A percentile compares a stretch with the other conserved stretches of the same genome.
These are phyloP conservation scores for Chymomyza caudatula DNA, from an alignment of 2,888 invertebrate species.

Conservation along the genomic window DNA sequence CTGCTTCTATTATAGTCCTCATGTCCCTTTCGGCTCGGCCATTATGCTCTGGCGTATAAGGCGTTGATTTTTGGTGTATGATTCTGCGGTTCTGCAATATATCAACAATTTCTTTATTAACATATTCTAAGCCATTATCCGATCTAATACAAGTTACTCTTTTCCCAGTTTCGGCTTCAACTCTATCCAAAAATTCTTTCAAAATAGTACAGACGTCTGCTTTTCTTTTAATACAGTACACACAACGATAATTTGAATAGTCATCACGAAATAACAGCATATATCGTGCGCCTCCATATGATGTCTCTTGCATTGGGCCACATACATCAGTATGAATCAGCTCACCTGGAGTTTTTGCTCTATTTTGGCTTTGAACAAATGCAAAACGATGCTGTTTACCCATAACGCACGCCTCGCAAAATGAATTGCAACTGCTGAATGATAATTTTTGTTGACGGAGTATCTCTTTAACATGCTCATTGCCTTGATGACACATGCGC, in stretches of 20 bases:
- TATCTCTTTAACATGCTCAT: conserved; percentile 34
- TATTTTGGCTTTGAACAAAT: conserved; percentile 28
- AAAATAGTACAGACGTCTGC: conserved; percentile 25
- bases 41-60: conserved; percentile 64
- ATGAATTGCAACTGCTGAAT: conserved; percentile 22
- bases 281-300: conserved; percentile 40
- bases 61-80: no score
- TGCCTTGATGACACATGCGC: conserved; percentile 4
- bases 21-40: conserved; percentile 70
- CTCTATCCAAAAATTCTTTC: conserved; percentile 28
- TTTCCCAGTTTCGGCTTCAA: conserved; percentile 13
- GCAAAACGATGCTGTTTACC: no score
- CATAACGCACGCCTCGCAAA: conserved; percentile 43
- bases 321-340: no score
- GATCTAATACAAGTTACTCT: conserved; percentile 46
- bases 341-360: no score
- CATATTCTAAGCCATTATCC: no score
- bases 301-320: no score
- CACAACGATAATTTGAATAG: conserved; percentile 31
- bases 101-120: no score
- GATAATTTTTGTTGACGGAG: conserved; percentile 28
- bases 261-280: conserved; percentile 42
- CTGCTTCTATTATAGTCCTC: conserved; percentile 55
- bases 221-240: conserved; percentile 43
- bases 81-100: no score